Evolutionary conservation across 2,797 vertebrate genomes (phyloP), one percentile per base, ranked within the genome.

Genomic region (Apogon hyalosoma): DNA sequence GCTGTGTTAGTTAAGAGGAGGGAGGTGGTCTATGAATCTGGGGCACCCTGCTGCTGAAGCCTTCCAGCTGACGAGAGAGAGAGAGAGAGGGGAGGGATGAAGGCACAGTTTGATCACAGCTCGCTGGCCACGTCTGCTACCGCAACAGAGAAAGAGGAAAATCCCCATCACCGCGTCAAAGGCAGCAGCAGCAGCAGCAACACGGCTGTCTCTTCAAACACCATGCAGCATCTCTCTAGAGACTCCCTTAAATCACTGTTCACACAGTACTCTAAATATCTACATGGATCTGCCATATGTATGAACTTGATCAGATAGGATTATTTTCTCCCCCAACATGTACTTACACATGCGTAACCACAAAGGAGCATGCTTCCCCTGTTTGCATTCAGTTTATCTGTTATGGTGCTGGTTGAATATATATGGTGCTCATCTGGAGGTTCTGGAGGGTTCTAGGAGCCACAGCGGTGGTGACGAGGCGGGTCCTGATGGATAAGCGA

Each of bases 41-140:
- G 88, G 90, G 79, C 90, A 90, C 84, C 84, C 88, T 89, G 86
- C 86, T 90, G 87, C 69, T 87, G 82, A 87, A 88, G 82, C 73
- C 78, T 84, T 88, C 82, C 91, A 91, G 91, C 87, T 90, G 90
- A 90, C 87, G 86, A 73, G 85, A 79, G 68, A 48, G 65, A 10
- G 54, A 55, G 59, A 55, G 19, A 16, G 36, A 43, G 38, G 63
- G 47, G 46, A 73, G 69, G 74, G 76, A 85, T 80, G 80, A 87
- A 90, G 86, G 84, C 81, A 70, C 65, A 65, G 83, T 85, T 89
- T 90, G 86, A 91, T 91, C 90, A 89, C 90, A 88, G 85, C 90
- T 89, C 81, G 60, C 87, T 87, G 87, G 85, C 87, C 88, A 87
- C 80, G 61, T 89, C 84, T 84, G 88, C 79, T 82, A 65, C 91